These are phyloP conservation scores for Nyctereutes procyonoides DNA, from an alignment of 2,113 vertebrate genomes.

Conservation along the genomic window DNA sequence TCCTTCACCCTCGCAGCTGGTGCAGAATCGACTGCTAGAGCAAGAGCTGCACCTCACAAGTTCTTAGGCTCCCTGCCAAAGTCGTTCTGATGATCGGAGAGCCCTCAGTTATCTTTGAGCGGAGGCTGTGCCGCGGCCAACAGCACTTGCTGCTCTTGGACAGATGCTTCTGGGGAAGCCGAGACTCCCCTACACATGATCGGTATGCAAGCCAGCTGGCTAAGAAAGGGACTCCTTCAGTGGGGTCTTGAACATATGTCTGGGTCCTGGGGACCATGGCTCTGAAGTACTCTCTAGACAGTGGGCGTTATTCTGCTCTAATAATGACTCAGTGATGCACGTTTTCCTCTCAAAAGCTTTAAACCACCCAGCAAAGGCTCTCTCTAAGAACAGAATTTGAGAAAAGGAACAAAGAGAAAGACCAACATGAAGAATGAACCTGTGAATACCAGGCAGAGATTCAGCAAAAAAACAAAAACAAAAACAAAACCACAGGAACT, in stretches of 20 bases:
- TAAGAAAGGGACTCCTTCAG: background rate
- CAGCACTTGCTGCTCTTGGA: background rate
- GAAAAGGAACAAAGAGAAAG: background rate
- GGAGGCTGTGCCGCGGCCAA: background rate
- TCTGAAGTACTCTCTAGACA: background rate
- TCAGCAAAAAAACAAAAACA: background rate
- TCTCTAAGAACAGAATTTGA: background rate
- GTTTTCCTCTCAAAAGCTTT: background rate
- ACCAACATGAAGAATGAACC: background rate
- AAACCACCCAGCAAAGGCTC: background rate
- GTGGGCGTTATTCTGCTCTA: background rate
- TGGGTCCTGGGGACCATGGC: background rate
- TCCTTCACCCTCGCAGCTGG: background rate
- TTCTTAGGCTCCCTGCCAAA: background rate
- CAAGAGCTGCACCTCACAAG: background rate
- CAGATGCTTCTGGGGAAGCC: background rate
- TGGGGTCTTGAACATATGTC: background rate
- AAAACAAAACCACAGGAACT: too few relatives aligned
- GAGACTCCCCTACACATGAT: background rate
- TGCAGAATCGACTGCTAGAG: background rate
- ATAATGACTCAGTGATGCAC: rapidly evolving
- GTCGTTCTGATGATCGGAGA: background rate
- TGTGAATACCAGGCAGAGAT: background rate
- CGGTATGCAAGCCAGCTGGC: background rate
- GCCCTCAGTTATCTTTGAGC: background rate